Percentiles rank a stretch among this genome's conserved stretches.
These are phyloP conservation scores for Folsomia manolachei DNA, from an alignment of 2,888 invertebrate genomes.

Conservation along the genomic window DNA sequence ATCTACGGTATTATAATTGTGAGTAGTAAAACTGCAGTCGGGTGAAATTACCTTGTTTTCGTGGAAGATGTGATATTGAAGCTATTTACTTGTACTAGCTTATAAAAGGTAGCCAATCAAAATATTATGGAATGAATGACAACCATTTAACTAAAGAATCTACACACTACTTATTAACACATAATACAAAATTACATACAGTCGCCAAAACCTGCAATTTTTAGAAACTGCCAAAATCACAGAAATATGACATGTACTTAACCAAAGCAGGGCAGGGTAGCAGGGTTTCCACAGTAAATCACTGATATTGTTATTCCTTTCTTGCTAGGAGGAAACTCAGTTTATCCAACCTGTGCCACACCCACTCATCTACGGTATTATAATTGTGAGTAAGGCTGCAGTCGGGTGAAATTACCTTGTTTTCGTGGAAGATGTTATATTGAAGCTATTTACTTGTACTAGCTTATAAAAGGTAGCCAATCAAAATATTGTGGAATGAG, in stretches of 20 bases:
- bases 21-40: background rate
- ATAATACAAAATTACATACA: too few species aligned
- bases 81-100: too few species aligned
- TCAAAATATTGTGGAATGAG: too few species aligned
- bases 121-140: too few species aligned
- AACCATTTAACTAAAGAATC: too few species aligned
- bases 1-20: background rate
- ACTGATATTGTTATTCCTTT: conserved; percentile 44
- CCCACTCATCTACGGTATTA: background rate
- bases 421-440: background rate
- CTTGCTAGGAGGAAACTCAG: conserved; percentile 9
- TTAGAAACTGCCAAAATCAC: too few species aligned
- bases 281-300: conserved; percentile 45
- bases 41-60: background rate
- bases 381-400: background rate
- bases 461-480: too few species aligned
- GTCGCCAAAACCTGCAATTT: too few species aligned
- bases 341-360: background rate
- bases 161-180: too few species aligned
- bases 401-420: background rate
- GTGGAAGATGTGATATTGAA: background rate
- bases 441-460: too few species aligned
- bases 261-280: conserved; percentile 14
- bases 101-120: too few species aligned
- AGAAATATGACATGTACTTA: too few species aligned